These are phyloP conservation scores for Barbus barbus DNA, from an alignment of 2,113 vertebrate species.

Conservation along the genomic window DNA sequence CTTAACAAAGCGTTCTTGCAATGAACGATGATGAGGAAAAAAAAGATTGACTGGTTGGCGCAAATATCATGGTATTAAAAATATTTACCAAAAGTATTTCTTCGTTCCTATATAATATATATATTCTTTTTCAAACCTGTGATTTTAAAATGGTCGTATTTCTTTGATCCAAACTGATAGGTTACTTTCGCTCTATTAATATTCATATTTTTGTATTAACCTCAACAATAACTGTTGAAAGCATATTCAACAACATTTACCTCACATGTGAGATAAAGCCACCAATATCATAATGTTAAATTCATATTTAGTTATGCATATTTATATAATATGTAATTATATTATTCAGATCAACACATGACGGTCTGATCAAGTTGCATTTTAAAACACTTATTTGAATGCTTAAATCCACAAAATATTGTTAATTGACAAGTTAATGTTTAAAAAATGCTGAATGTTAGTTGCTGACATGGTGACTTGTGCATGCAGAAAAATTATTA, in stretches of 20 bases:
- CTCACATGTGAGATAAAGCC: not conserved
- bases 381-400: not conserved
- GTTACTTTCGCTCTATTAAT: not conserved
- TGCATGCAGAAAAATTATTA: too few relatives aligned
- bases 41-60: not conserved
- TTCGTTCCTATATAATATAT: too few relatives aligned
- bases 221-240: not conserved
- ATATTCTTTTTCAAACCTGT: too few relatives aligned
- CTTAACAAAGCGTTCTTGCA: not conserved
- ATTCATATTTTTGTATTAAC: not conserved
- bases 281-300: not conserved
- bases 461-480: too few relatives aligned
- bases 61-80: too few relatives aligned
- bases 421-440: too few relatives aligned
- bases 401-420: not conserved
- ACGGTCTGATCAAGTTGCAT: not conserved
- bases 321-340: not conserved
- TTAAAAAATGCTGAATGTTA: too few relatives aligned
- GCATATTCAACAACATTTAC: not conserved
- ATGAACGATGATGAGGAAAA: not conserved
- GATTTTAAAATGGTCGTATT: not conserved
- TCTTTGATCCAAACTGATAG: not conserved
- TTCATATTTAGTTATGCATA: not conserved
- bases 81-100: too few relatives aligned
- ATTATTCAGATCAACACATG: not conserved